A percentile compares a stretch with the other conserved stretches of the same genome.
Evolutionary conservation across 2,888 invertebrate genomes (phyloP).

Genomic region (Thymelicus sylvestris): DNA sequence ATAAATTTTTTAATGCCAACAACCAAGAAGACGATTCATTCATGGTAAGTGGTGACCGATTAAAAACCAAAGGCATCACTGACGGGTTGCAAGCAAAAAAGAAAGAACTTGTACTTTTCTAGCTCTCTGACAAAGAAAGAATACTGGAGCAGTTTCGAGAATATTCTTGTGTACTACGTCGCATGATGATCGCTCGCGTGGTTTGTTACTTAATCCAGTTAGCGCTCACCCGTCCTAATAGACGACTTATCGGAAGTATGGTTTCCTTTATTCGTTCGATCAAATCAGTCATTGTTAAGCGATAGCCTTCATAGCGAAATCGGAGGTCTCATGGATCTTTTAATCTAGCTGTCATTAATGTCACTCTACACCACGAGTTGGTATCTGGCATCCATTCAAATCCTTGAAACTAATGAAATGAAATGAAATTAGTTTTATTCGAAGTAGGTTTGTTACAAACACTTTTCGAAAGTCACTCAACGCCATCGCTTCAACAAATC

Average conservation of each 20-base stretch:
- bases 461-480: too few species aligned
- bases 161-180: background rate
- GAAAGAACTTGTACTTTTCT: too few species aligned
- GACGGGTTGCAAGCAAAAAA: too few species aligned
- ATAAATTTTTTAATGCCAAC: too few species aligned
- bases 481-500: too few species aligned
- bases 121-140: too few species aligned
- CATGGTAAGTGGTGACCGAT: too few species aligned
- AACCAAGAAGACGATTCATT: too few species aligned
- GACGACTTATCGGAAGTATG: conserved; percentile 12
- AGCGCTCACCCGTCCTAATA: conserved; percentile 41
- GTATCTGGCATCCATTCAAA: background rate
- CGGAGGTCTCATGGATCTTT: background rate
- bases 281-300: background rate
- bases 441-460: too few species aligned
- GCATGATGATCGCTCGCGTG: background rate
- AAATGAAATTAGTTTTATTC: too few species aligned
- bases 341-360: background rate
- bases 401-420: background rate
- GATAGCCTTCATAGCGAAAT: background rate
- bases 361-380: background rate
- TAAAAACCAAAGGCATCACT: too few species aligned
- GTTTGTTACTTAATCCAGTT: conserved; percentile 44
- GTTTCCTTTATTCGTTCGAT: conserved; percentile 12
- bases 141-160: background rate